A percentile compares a stretch with the other conserved stretches of the same genome.
Evolutionary conservation across 2,797 vertebrate species (phyloP).

Genomic region (Nasua narica): DNA sequence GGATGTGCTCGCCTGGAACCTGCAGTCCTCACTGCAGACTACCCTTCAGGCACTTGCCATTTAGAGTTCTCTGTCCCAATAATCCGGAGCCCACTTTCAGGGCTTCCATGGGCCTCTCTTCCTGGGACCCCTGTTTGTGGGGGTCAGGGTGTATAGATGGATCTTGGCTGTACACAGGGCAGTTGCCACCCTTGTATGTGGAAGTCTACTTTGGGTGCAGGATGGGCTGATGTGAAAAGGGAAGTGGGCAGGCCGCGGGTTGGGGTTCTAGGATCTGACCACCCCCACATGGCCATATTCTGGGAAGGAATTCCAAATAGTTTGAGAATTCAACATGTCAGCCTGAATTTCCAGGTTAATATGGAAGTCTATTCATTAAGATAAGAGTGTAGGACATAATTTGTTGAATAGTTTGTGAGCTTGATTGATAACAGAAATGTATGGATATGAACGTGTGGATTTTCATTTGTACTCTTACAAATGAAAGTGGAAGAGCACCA

Average conservation of each 20-base stretch:
- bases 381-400: not conserved
- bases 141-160: not conserved
- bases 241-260: not conserved
- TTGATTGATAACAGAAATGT: not conserved
- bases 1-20: not conserved
- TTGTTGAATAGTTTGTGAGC: not conserved
- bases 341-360: not conserved
- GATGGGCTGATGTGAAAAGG: not conserved
- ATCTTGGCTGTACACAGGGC: not conserved
- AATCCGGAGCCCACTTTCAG: not conserved
- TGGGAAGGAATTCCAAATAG: not conserved
- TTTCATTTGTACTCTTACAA: not conserved
- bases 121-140: too few relatives aligned
- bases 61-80: not conserved
- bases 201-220: not conserved
- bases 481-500: accelerated
- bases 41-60: not conserved
- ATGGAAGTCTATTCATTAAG: not conserved
- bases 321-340: not conserved
- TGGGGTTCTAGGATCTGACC: too few relatives aligned
- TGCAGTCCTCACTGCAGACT: not conserved
- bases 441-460: not conserved
- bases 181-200: not conserved
- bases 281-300: not conserved
- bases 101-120: not conserved